Conservation (phyloP, 2,113 vertebrate species). For the Ictalurus furcatus region DNA sequence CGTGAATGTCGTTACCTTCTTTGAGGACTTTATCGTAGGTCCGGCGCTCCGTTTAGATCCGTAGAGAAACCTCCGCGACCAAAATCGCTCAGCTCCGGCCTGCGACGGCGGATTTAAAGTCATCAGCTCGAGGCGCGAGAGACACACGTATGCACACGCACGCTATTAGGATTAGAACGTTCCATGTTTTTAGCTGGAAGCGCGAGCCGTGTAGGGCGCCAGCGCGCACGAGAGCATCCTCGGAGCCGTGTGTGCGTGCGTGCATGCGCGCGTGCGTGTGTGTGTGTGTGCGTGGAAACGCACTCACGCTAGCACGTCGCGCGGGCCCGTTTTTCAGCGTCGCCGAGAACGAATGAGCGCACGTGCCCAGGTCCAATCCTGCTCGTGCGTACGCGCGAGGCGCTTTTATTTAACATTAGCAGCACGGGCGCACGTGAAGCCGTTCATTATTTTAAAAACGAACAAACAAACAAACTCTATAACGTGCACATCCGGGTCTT, state of each 20-base stretch:
- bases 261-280: neutral
- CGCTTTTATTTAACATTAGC: constrained; percentile 30
- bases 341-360: neutral
- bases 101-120: constrained; percentile 56
- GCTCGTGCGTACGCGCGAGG: constrained; percentile 30
- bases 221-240: constrained; percentile 70
- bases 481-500: neutral
- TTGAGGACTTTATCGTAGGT: constrained; percentile 64
- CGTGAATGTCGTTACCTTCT: constrained; percentile 62
- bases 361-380: neutral
- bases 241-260: neutral
- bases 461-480: neutral
- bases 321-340: neutral
- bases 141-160: constrained; percentile 17
- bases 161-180: constrained; percentile 65
- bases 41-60: constrained; percentile 55
- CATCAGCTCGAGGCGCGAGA: constrained; percentile 55
- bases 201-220: constrained; percentile 62
- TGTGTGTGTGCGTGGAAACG: neutral
- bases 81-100: constrained; percentile 58
- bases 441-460: neutral
- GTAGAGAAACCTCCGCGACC: constrained; percentile 56
- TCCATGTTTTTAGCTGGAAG: constrained; percentile 64
- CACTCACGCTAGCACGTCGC: neutral
- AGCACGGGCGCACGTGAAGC: neutral